Evolutionary conservation across 2,797 vertebrate species (phyloP).

Genomic region (Pristis pectinata): DNA sequence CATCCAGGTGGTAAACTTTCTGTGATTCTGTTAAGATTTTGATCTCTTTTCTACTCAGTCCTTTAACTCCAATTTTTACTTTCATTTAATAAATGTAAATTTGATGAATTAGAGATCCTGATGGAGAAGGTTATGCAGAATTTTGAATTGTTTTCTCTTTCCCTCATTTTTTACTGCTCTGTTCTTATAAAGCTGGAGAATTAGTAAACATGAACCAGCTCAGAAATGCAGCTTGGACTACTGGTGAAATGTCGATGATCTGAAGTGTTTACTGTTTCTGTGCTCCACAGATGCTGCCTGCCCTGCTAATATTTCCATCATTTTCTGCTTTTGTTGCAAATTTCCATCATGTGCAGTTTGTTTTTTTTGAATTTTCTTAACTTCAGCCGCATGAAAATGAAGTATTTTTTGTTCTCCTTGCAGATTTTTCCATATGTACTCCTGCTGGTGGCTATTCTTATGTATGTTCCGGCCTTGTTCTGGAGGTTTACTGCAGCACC

Average conservation of each 20-base stretch:
- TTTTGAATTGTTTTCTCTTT: neutral
- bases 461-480: slow-evolving; percentile 77
- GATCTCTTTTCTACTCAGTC: too few relatives aligned
- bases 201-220: neutral
- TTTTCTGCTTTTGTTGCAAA: neutral
- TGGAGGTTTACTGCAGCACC: slow-evolving; percentile 80
- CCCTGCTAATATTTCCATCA: neutral
- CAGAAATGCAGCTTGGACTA: neutral
- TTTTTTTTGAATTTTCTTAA: neutral
- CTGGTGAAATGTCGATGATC: neutral
- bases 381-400: neutral
- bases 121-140: neutral
- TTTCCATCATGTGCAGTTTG: neutral
- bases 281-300: neutral
- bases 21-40: too few relatives aligned
- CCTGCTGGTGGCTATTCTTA: slow-evolving; percentile 74
- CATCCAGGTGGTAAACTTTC: too few relatives aligned
- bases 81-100: neutral
- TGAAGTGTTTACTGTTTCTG: neutral
- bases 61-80: neutral
- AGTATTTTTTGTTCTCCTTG: slow-evolving; percentile 39
- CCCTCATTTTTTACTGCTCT: neutral
- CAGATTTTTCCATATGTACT: slow-evolving; percentile 94
- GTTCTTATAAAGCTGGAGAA: neutral
- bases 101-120: neutral